Conservation (phyloP, 2,113 vertebrate genomes). For the Marmota monax region DNA sequence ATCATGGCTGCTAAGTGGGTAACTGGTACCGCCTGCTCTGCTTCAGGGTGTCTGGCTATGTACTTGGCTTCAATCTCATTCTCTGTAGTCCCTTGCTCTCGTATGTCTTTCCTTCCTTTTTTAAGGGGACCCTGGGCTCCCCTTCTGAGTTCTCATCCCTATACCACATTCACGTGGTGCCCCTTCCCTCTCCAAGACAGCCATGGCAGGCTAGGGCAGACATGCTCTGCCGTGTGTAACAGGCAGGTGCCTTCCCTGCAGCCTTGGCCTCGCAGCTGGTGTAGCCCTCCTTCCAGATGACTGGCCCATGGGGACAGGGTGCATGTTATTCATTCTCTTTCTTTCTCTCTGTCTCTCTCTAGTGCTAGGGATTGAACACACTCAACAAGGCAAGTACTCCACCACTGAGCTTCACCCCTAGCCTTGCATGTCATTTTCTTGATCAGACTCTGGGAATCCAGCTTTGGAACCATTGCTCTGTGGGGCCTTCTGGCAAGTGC, state of each 20-base stretch:
- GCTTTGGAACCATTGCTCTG: background rate
- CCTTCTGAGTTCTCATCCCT: background rate
- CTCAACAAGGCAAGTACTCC: background rate
- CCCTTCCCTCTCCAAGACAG: background rate
- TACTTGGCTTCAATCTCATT: background rate
- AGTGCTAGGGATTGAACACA: background rate
- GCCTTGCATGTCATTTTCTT: background rate
- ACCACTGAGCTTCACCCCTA: background rate
- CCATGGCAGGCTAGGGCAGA: background rate
- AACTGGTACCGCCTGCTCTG: background rate
- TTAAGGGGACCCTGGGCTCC: background rate
- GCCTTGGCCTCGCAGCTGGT: background rate
- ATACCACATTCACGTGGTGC: background rate
- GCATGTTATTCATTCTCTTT: background rate
- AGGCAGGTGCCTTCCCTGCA: background rate
- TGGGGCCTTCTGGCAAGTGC: background rate
- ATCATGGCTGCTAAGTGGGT: background rate
- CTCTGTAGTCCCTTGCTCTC: background rate
- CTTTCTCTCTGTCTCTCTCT: background rate
- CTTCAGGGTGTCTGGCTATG: too few species aligned
- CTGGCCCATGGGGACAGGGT: background rate
- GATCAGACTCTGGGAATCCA: background rate
- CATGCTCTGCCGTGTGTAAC: background rate
- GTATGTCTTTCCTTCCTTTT: background rate
- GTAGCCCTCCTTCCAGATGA: accelerated